Evolutionary conservation across 1,140 invertebrate species (phyloP).

Genomic region (Argopecten irradians): DNA sequence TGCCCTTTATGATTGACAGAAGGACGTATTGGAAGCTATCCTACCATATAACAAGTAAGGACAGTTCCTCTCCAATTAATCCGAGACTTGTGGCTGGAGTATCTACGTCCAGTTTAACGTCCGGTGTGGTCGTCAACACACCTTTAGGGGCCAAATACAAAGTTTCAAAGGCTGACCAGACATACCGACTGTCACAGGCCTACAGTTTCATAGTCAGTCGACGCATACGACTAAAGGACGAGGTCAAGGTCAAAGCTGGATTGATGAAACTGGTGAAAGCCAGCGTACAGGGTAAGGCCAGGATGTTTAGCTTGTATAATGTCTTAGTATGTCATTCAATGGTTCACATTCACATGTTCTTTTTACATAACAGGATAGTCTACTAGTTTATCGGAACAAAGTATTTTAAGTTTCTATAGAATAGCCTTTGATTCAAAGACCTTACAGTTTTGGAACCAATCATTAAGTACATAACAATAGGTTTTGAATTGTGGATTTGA

Average conservation of each 20-base stretch:
- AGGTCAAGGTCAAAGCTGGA: conserved; percentile 27
- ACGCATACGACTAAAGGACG: conserved; percentile 31
- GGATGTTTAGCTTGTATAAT: too few relatives aligned
- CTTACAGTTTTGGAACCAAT: too few relatives aligned
- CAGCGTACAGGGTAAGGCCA: neutral
- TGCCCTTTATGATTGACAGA: neutral
- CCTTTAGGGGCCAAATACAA: neutral
- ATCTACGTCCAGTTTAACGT: neutral
- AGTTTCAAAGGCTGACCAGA: neutral
- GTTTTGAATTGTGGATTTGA: too few relatives aligned
- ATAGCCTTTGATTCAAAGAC: too few relatives aligned
- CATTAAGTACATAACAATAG: too few relatives aligned
- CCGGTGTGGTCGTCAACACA: neutral
- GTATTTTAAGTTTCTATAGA: too few relatives aligned
- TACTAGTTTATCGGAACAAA: too few relatives aligned
- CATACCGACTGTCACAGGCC: conserved; percentile 34
- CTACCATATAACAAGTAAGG: conserved; percentile 19
- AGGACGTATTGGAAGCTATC: conserved; percentile 13
- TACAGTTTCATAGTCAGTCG: conserved; percentile 38
- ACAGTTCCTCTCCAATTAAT: neutral
- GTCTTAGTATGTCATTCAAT: too few relatives aligned
- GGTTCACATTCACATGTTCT: too few relatives aligned
- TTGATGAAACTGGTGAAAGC: neutral
- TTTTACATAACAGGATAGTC: too few relatives aligned
- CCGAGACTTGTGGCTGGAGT: neutral